Evolutionary conservation across 1,140 invertebrate species (phyloP).

Genomic region (Eumeta japonica): DNA sequence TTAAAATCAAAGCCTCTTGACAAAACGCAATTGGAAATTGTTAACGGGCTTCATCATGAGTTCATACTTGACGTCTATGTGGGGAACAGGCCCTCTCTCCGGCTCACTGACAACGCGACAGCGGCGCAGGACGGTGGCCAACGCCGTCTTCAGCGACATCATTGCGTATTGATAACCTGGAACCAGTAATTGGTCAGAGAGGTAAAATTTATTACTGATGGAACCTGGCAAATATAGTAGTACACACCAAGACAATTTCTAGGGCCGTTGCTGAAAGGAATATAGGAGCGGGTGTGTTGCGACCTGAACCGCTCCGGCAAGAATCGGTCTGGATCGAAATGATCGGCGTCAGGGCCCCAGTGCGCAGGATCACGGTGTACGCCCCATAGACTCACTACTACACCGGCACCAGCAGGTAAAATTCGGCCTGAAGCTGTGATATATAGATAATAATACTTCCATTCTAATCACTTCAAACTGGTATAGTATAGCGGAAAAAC

Average conservation of each 20-base stretch:
- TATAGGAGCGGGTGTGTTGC: conserved; percentile 53
- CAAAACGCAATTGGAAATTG: too few species aligned
- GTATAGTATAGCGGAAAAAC: too few species aligned
- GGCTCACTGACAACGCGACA: conserved; percentile 26
- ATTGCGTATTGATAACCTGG: conserved; percentile 48
- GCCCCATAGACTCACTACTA: conserved; percentile 30
- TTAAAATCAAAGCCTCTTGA: too few species aligned
- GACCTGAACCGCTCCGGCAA: conserved; percentile 53
- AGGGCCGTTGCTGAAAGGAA: conserved; percentile 64
- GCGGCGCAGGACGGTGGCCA: conserved; percentile 31
- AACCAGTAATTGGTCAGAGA: too few species aligned
- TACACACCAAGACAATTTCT: conserved; percentile 55
- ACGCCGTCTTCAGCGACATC: conserved; percentile 43
- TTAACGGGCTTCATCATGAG: conserved; percentile 37
- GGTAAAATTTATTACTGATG: neutral
- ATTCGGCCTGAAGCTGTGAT: conserved; percentile 23
- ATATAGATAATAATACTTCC: too few species aligned
- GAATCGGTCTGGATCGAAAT: conserved; percentile 71
- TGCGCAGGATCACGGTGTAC: conserved; percentile 53
- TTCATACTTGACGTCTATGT: conserved; percentile 28
- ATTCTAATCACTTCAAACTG: too few species aligned
- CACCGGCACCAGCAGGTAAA: conserved; percentile 30
- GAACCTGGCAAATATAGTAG: neutral
- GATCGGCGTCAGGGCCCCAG: conserved; percentile 63
- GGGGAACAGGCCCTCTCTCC: conserved; percentile 18